Conservation (phyloP, 2,888 invertebrate genomes). For the Drosophila atripex region DNA sequence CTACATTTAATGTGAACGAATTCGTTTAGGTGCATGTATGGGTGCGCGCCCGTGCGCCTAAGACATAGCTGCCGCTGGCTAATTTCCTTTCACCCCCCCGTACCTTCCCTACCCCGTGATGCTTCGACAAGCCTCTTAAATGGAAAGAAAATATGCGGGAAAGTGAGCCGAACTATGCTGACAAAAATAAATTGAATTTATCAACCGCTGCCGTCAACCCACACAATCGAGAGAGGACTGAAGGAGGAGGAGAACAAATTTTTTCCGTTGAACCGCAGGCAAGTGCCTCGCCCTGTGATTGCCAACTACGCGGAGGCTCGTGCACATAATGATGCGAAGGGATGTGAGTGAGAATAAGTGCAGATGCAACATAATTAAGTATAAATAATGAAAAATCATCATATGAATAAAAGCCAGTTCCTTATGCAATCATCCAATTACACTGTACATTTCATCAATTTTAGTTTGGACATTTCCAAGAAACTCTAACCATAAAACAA, state of each 20-base stretch:
- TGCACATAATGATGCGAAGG: conserved; percentile 5
- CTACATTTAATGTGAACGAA: conserved; percentile 64
- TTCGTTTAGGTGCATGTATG: conserved; percentile 63
- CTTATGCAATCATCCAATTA: not conserved
- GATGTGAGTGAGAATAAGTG: not conserved
- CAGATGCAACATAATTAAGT: conserved; percentile 11
- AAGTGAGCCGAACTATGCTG: conserved; percentile 29
- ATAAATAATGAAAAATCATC: not conserved
- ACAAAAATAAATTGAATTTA: conserved; percentile 73
- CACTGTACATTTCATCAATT: not conserved
- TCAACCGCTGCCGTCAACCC: conserved; percentile 55
- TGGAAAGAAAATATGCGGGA: conserved; percentile 67
- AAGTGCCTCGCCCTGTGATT: conserved; percentile 1
- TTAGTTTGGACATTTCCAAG: not conserved
- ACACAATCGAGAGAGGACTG: conserved; percentile 8
- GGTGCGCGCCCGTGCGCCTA: conserved; percentile 66
- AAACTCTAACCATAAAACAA: conserved; percentile 37
- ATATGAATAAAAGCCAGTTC: not conserved
- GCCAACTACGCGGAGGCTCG: not conserved
- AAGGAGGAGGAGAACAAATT: conserved; percentile 19
- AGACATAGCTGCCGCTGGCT: conserved; percentile 52
- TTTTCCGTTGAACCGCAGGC: conserved; percentile 45
- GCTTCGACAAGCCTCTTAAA: conserved; percentile 42
- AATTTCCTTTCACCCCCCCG: conserved; percentile 50
- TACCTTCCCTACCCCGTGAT: not conserved